These are phyloP conservation scores for Ganaspis brasiliensis DNA, from an alignment of 2,888 invertebrate genomes.

Conservation along the genomic window DNA sequence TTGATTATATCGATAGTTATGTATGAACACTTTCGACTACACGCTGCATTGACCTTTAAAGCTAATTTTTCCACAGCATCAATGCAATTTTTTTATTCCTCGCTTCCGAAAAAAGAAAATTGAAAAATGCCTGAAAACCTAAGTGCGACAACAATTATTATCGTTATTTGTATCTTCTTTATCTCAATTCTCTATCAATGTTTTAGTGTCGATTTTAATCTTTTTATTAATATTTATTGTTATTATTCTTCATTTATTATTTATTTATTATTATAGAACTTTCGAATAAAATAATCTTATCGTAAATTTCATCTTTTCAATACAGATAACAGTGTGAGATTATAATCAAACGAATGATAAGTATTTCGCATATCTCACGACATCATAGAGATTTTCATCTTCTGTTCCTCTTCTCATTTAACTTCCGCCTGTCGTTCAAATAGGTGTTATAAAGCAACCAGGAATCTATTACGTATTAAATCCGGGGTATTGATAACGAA, in stretches of 20 bases:
- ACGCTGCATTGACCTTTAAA: neutral
- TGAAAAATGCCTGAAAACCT: too few species aligned
- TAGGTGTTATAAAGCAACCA: neutral
- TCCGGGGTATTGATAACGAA: conserved; percentile 34
- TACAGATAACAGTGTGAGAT: neutral
- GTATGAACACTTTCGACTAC: neutral
- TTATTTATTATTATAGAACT: neutral
- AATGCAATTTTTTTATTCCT: neutral
- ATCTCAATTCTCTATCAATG: neutral
- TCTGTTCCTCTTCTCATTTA: conserved; percentile 17
- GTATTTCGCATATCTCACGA: conserved; percentile 12
- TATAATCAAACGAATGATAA: neutral
- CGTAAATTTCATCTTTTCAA: neutral
- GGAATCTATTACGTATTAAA: conserved; percentile 29
- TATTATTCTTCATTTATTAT: neutral
- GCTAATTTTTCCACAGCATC: neutral
- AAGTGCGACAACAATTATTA: too few species aligned
- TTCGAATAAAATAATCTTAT: neutral
- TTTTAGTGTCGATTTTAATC: neutral
- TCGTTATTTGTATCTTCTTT: too few species aligned
- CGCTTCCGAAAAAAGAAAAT: neutral
- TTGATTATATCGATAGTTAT: neutral
- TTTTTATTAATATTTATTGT: neutral
- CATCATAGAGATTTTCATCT: neutral
- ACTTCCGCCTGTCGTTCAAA: conserved; percentile 16